Percentiles rank a stretch among this genome's conserved stretches.
phyloP scores from a whole-genome alignment of 2,888 invertebrate genomes.

The Iphiclides podalirius region DNA sequence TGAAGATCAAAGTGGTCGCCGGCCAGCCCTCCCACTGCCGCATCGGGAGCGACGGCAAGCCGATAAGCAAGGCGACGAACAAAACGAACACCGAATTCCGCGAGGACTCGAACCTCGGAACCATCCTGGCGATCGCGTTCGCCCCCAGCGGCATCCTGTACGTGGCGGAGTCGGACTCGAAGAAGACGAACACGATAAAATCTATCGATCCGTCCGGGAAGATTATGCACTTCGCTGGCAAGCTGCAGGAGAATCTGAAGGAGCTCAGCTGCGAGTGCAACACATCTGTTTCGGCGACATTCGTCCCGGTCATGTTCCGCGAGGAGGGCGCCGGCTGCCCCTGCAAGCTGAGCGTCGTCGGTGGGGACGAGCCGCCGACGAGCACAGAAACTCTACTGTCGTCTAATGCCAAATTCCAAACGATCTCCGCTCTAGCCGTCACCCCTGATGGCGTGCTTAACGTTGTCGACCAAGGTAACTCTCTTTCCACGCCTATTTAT shows the following conservation, averaged over 20 bases:
- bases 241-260: constrained; percentile 82
- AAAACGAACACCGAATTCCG: constrained; percentile 78
- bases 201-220: constrained; percentile 94
- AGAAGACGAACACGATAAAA: constrained; percentile 89
- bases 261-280: constrained; percentile 81
- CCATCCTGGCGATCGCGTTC: constrained; percentile 93
- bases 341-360: constrained; percentile 73
- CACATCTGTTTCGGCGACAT: constrained; percentile 77
- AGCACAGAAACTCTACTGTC: constrained; percentile 92
- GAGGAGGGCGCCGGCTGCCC: constrained; percentile 73
- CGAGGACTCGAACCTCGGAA: constrained; percentile 87
- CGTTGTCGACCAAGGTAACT: constrained; percentile 93
- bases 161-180: constrained; percentile 95
- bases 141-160: constrained; percentile 95
- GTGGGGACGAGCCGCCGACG: constrained; percentile 84
- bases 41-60: constrained; percentile 75
- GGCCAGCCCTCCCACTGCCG: constrained; percentile 97
- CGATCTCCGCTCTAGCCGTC: constrained; percentile 93
- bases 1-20: constrained; percentile 95
- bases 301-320: constrained; percentile 53
- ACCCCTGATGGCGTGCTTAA: constrained; percentile 97
- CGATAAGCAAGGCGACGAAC: constrained; percentile 55
- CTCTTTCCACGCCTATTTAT: too few relatives aligned
- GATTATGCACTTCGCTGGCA: constrained; percentile 95
- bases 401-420: constrained; percentile 93